phyloP scores from a whole-genome alignment of 2,113 vertebrate species.

The Brienomyrus longianalis region DNA sequence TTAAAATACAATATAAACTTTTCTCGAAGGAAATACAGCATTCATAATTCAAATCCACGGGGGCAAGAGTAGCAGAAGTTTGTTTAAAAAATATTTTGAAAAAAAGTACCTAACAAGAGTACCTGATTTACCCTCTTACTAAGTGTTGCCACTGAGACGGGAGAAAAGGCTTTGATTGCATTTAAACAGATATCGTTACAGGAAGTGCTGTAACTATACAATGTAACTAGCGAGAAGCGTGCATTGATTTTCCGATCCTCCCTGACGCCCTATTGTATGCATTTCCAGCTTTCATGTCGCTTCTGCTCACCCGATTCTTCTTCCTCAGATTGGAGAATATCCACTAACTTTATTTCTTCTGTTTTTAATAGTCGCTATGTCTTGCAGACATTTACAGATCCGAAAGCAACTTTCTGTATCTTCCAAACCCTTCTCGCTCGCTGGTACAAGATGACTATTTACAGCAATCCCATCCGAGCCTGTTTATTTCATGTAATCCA shows the following conservation, averaged over 20 bases:
- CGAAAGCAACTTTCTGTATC: neutral
- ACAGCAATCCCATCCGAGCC: neutral
- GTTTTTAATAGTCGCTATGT: neutral
- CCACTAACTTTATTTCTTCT: neutral
- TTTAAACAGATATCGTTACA: constrained; percentile 31
- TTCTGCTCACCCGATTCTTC: neutral
- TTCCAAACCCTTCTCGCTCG: neutral
- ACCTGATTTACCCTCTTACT: constrained; percentile 22
- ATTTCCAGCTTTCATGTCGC: constrained; percentile 23
- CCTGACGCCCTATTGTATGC: constrained; percentile 29
- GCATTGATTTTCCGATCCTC: constrained; percentile 29
- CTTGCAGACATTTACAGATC: neutral
- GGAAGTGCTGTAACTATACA: constrained; percentile 27
- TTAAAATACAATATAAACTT: neutral
- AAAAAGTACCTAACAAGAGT: neutral
- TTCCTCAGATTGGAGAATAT: neutral
- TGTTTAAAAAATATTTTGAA: neutral
- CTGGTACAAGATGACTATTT: neutral
- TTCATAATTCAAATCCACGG: neutral
- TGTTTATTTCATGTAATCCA: constrained; percentile 22
- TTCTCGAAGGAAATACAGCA: neutral
- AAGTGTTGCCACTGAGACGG: constrained; percentile 47
- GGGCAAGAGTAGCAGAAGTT: neutral
- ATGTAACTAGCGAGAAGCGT: constrained; percentile 21
- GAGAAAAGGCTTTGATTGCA: constrained; percentile 26